Conservation (phyloP, 2,888 invertebrate species). For the Lithodes maja region DNA sequence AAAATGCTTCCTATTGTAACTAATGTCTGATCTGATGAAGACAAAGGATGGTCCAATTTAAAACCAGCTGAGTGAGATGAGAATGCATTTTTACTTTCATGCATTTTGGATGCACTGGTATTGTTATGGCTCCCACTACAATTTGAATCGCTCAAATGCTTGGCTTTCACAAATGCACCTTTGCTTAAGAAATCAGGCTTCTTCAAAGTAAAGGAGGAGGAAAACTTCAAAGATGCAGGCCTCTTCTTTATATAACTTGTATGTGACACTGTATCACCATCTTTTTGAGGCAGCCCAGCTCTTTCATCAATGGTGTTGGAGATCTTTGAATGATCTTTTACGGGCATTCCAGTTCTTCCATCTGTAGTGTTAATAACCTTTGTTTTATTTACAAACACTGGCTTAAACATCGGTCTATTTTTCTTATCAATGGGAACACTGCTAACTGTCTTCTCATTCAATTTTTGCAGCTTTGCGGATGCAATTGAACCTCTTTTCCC, state of each 20-base stretch:
- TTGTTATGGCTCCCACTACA: no score
- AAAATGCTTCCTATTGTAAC: no score
- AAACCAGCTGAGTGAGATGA: no score
- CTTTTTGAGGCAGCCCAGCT: background rate
- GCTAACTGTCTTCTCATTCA: no score
- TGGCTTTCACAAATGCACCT: background rate
- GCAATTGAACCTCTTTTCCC: background rate
- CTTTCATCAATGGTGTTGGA: background rate
- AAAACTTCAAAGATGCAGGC: background rate
- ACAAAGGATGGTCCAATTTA: no score
- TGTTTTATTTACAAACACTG: background rate
- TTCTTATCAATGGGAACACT: background rate
- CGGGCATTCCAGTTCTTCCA: background rate
- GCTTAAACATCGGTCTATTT: background rate
- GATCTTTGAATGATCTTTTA: background rate
- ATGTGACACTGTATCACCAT: background rate
- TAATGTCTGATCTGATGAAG: no score
- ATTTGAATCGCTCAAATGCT: background rate
- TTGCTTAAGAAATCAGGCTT: background rate
- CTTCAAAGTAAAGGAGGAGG: background rate
- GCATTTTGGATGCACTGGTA: no score
- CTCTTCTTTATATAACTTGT: background rate
- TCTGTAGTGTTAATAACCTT: background rate
- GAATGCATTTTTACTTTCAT: constrained; percentile 3
- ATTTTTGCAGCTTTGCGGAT: no score